A percentile compares a stretch with the other conserved stretches of the same genome.
Conservation (phyloP, 2,113 vertebrate species). For the Egretta garzetta region DNA sequence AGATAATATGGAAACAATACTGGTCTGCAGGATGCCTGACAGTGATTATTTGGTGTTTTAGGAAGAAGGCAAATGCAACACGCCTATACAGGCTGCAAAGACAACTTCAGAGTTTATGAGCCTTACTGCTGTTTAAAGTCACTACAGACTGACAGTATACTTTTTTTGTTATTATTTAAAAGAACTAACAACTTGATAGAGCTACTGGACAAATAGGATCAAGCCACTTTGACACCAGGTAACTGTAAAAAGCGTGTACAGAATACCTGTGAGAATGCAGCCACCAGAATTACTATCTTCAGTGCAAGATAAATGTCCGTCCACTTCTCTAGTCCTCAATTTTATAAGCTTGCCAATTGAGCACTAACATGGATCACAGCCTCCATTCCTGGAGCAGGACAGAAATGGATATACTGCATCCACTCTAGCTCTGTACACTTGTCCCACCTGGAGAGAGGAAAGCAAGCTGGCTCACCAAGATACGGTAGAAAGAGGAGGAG, state of each 20-base stretch:
- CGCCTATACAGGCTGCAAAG: neutral
- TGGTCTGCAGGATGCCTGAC: neutral
- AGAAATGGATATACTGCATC: neutral
- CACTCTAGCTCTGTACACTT: neutral
- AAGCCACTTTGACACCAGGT: neutral
- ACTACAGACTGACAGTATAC: neutral
- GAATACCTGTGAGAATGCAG: neutral
- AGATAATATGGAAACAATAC: neutral
- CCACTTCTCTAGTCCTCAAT: neutral
- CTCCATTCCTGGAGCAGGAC: neutral
- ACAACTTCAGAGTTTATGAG: neutral
- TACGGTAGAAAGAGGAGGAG: neutral
- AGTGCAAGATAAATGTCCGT: neutral
- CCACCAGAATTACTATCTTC: neutral
- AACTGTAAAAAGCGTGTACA: neutral
- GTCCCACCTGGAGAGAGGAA: neutral
- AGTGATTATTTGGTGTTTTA: neutral
- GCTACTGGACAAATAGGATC: neutral
- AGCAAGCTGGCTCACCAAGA: neutral
- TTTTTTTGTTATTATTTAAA: neutral
- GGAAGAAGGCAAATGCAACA: neutral
- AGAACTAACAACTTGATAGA: neutral
- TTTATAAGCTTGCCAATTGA: neutral
- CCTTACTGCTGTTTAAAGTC: neutral
- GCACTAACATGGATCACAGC: neutral